Base-by-base conservation (phyloP, 2,113 vertebrate genomes). In the Neoarius graeffei region DNA sequence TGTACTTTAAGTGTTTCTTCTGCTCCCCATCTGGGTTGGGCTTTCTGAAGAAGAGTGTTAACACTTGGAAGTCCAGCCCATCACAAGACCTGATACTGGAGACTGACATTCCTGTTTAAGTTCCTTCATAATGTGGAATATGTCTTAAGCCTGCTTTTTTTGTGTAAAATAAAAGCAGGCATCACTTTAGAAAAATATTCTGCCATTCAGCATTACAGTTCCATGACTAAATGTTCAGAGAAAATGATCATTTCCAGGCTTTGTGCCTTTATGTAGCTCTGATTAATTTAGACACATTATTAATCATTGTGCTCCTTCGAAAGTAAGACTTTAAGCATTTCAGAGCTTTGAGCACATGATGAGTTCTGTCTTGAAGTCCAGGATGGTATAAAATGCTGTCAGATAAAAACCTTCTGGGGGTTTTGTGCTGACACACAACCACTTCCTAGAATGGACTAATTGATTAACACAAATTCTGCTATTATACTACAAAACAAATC, bases 391-490 rank as follows among this genome's bases (percentile, higher is more conserved):
- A 73, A 80, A 48, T 5, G 30, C 25, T 59, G 66, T 81, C 81
- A 20, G 25, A 52, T 27, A 54, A 52, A 57, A 83, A 30, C 20
- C 50, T 52, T 74, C 48, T 15, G 25, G 17, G 79, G 42, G 73
- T 35, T 52, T 2, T 30, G n/a, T 52, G 2, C 81, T 30, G n/a
- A 59, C 85, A 80, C 54, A 11, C 48, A 74, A 74, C 59, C 57
- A 52, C 62, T 89, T 87, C 52, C 52, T 56, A n/a, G 52, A 67
- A 35, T 73, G 56, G 35, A 87, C 54, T 54, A 27, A 52, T 83
- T 86, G 84, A 88, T 90, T 88, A 90, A 62, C 73, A 85, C 71
- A 81, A 87, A 79, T 83, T 90, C n/a, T 48, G 30, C n/a, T 81
- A 87, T 88, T 87, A 82, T 85, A 48, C 50, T 85, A 62, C 25